Conservation (phyloP, 2,113 vertebrate genomes). For the Paramisgurnus dabryanus region DNA sequence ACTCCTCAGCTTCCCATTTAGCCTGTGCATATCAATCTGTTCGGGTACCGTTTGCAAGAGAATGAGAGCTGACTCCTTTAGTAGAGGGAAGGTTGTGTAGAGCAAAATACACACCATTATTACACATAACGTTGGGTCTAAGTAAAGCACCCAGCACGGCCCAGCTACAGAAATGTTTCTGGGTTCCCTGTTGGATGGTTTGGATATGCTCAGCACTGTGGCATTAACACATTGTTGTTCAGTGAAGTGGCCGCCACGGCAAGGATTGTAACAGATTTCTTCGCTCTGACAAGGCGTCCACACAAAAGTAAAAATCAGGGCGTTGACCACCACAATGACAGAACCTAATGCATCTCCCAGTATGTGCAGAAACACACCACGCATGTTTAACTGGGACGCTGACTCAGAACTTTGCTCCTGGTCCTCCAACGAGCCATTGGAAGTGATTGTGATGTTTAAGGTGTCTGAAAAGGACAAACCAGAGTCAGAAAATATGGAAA, state of each 20-base stretch:
- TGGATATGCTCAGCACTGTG: conserved; percentile 54
- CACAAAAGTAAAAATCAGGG: conserved; percentile 79
- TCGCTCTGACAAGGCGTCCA: conserved; percentile 77
- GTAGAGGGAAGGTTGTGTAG: conserved; percentile 83
- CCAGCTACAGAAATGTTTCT: conserved; percentile 63
- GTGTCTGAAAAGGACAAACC: conserved; percentile 59
- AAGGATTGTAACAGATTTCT: conserved; percentile 77
- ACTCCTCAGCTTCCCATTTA: conserved; percentile 77
- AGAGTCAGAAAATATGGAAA: neutral
- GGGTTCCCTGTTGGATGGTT: conserved; percentile 31
- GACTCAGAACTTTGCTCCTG: conserved; percentile 68
- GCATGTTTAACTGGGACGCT: conserved; percentile 82
- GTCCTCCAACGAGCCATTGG: conserved; percentile 69
- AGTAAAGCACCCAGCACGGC: conserved; percentile 87
- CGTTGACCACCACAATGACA: conserved; percentile 84
- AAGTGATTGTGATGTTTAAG: conserved; percentile 74
- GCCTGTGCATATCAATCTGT: conserved; percentile 81
- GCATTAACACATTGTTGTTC: conserved; percentile 64
- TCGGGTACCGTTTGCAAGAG: conserved; percentile 87
- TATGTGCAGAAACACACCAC: conserved; percentile 85
- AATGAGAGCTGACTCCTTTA: conserved; percentile 86
- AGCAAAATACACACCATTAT: conserved; percentile 85
- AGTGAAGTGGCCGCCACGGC: conserved; percentile 71
- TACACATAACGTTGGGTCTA: conserved; percentile 84
- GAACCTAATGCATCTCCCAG: conserved; percentile 86